A percentile compares a stretch with the other conserved stretches of the same genome.
Conservation (phyloP, 2,888 invertebrate genomes). For the Ditula angustiorana region DNA sequence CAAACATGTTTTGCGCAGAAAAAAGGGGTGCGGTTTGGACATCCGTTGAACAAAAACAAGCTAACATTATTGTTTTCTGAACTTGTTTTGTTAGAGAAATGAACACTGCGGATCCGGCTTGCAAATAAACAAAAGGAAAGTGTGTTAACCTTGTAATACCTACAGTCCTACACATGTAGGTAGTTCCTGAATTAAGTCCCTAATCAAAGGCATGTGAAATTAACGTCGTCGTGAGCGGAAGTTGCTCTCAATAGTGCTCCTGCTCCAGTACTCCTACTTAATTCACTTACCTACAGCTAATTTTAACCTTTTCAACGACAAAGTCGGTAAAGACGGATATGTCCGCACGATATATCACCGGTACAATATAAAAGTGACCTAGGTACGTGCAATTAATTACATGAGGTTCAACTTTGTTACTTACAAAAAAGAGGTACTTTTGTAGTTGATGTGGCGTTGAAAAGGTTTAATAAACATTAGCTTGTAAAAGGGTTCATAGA, state of each 20-base stretch:
- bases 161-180: not conserved
- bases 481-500: no score
- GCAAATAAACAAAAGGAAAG: not conserved
- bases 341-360: no score
- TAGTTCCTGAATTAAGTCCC: not conserved
- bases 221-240: not conserved
- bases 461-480: no score
- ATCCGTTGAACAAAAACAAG: not conserved
- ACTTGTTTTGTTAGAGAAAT: not conserved
- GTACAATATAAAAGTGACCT: no score
- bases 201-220: not conserved
- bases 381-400: no score
- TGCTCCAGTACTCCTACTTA: not conserved
- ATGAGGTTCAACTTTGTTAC: no score
- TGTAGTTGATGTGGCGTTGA: no score
- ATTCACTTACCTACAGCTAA: not conserved
- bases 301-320: no score
- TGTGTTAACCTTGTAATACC: not conserved
- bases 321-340: no score
- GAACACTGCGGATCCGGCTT: not conserved
- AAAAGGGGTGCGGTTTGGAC: no score
- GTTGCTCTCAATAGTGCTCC: not conserved
- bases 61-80: not conserved
- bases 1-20: not conserved
- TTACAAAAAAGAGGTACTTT: no score